Conservation (phyloP, 2,797 vertebrate genomes). For the Odontamblyopus rebecca region DNA sequence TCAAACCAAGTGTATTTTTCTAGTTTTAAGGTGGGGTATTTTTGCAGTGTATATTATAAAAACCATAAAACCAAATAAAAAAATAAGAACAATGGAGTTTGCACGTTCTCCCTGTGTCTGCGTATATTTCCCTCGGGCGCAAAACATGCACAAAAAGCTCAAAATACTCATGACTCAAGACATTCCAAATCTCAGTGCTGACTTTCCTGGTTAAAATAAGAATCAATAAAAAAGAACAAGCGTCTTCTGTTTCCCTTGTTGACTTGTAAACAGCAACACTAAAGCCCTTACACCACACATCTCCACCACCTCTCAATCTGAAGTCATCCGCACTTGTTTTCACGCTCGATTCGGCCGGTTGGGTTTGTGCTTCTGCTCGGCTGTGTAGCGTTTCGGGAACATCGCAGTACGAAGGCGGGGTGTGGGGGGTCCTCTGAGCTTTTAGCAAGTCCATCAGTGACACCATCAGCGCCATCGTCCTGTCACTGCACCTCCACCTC, state of each 20-base stretch:
- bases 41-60: too few relatives aligned
- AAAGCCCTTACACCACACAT: slow-evolving; percentile 18
- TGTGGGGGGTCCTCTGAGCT: slow-evolving; percentile 35
- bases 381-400: slow-evolving; percentile 35
- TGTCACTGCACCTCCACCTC: slow-evolving; percentile 7
- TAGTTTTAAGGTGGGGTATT: too few relatives aligned
- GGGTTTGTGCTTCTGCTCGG: slow-evolving; percentile 13
- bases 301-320: slow-evolving; percentile 29
- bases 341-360: slow-evolving; percentile 50
- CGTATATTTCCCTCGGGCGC: too few relatives aligned
- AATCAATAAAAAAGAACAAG: neutral
- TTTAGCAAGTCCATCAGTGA: slow-evolving; percentile 47
- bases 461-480: slow-evolving; percentile 17
- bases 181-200: too few relatives aligned
- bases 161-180: too few relatives aligned
- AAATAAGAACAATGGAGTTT: too few relatives aligned
- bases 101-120: too few relatives aligned
- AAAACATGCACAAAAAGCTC: too few relatives aligned
- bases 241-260: neutral
- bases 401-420: slow-evolving; percentile 20
- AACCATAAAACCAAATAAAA: too few relatives aligned
- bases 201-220: too few relatives aligned
- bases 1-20: too few relatives aligned
- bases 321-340: slow-evolving; percentile 42
- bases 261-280: slow-evolving; percentile 4